Conservation (phyloP, 2,888 invertebrate species). For the Halictus quadricinctus region DNA sequence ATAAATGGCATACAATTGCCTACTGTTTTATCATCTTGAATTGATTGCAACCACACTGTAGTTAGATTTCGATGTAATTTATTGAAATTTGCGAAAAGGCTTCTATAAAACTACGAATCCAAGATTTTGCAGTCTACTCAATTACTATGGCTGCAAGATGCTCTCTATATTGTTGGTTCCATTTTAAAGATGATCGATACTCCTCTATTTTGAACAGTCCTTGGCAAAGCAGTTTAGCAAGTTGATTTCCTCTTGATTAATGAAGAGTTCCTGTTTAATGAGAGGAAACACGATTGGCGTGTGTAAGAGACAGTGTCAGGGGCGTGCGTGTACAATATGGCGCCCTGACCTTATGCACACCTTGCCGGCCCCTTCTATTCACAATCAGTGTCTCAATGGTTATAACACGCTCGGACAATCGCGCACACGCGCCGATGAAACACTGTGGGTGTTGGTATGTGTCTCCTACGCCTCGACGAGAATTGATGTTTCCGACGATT, state of each 20-base stretch:
- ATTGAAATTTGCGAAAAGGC: no score
- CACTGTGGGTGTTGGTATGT: constrained; percentile 67
- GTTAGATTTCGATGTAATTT: no score
- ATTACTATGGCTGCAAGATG: no score
- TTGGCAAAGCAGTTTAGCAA: background rate
- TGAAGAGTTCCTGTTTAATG: background rate
- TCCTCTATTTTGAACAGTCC: background rate
- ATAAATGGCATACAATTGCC: no score
- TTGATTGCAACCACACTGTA: no score
- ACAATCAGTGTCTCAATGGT: constrained; percentile 5
- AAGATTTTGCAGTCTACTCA: no score
- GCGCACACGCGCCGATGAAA: constrained; percentile 15
- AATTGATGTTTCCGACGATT: constrained; percentile 80
- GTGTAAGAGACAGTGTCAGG: constrained; percentile 64
- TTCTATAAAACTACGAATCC: no score
- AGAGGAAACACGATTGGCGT: background rate
- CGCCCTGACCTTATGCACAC: constrained; percentile 66
- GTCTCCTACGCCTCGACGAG: constrained; percentile 75
- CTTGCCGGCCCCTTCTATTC: constrained; percentile 6
- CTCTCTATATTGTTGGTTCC: no score
- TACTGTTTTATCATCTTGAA: no score
- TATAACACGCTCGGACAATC: constrained; percentile 45
- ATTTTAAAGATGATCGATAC: no score
- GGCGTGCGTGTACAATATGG: constrained; percentile 44
- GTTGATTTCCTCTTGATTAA: background rate